Conservation (phyloP, 1,140 invertebrate genomes). For the Oppia nitens region DNA sequence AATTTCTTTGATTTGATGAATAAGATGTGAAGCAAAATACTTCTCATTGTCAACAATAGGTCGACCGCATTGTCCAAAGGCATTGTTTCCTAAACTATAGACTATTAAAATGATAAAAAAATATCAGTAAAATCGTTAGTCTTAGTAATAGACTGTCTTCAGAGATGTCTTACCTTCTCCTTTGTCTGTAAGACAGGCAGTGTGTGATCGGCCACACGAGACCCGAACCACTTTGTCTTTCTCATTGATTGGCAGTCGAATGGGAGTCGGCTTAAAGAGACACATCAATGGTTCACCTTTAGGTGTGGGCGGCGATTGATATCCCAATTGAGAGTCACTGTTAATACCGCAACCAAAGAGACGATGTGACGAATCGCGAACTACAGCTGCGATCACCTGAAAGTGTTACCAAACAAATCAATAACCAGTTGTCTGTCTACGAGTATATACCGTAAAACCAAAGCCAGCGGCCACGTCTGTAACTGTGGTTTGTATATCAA, state of each 20-base stretch:
- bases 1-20: constrained; percentile 42
- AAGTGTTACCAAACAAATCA: too few species aligned
- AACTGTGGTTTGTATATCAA: constrained; percentile 9
- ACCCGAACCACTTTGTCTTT: constrained; percentile 40
- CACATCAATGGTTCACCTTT: constrained; percentile 39
- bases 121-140: too few species aligned
- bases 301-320: constrained; percentile 23
- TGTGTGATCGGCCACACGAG: constrained; percentile 70
- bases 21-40: constrained; percentile 43
- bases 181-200: constrained; percentile 55
- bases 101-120: constrained; percentile 27
- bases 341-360: constrained; percentile 80
- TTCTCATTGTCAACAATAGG: constrained; percentile 57
- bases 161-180: constrained; percentile 30
- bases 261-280: constrained; percentile 52
- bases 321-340: constrained; percentile 76
- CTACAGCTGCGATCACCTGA: constrained; percentile 46
- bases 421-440: too few species aligned
- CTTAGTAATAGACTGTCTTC: neutral
- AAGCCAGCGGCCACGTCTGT: constrained; percentile 63
- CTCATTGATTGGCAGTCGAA: constrained; percentile 44
- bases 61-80: constrained; percentile 82
- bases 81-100: constrained; percentile 76
- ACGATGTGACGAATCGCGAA: constrained; percentile 38
- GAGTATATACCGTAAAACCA: constrained; percentile 54